Base-by-base conservation (phyloP, 2,888 invertebrate genomes). In the Stenodema calcarata region DNA sequence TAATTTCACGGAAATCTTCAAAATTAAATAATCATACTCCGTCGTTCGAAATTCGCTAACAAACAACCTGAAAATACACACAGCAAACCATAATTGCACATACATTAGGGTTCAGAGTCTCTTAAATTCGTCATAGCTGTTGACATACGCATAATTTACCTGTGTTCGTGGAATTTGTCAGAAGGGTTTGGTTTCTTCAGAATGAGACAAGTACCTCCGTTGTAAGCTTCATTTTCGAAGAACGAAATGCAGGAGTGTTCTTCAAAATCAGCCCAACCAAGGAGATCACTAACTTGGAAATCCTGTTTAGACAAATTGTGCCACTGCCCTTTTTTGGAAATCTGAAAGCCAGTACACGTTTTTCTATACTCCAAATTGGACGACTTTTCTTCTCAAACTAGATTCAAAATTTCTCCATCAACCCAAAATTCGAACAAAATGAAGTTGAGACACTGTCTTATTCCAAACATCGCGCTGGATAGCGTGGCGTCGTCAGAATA, bases 271-370 rank as follows among this genome's bases (percentile, higher is more conserved):
- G 75, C 62, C 75, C 86, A 69, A 27, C 78, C 79, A 47, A 75
- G n/a, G 1, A 87, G 82, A 69, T 70, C 81, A 54, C 87, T 73
- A 6, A 79, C 93, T 90, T 94, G 94, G 90, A 94, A 92, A 86
- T 94, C 92, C 91, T 93, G 93, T 82, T 92, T 92, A 0, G 93
- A 92, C 88, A 94, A 89, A 90, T 94, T 94, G 90, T 92, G 94
- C 93, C 94, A 95, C 18, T 93, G 90, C 7, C 89, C 89, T 28
- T 92, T 91, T 27, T 90, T 89, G 28, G 92, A 88, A 47, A 92
- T 91, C 93, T 93, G 70, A 18, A 62, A 82, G 69, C 14, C 42
- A 11, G 23, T 18, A 79, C 11, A n/a, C 76, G 35, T 16, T 6
- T 54, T 54, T 54, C 11, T 54, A 3, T 6, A 18, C 54, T 54